phyloP scores from a whole-genome alignment of 2,888 invertebrate species.

The Margaritifera margaritifera region DNA sequence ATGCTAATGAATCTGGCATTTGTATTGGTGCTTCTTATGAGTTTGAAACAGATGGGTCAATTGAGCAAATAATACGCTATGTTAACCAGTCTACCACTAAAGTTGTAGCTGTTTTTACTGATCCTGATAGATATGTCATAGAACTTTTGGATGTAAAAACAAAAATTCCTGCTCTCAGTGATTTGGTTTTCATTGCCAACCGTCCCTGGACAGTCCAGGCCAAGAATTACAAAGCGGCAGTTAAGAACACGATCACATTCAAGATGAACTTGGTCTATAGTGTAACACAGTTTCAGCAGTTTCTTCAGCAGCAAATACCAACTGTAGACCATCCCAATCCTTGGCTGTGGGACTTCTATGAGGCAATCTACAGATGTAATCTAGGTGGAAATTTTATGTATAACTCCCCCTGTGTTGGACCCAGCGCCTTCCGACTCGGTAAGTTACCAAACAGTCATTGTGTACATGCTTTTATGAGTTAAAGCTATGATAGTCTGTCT shows the following conservation, averaged over 20 bases:
- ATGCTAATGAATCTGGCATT: slow-evolving; percentile 46
- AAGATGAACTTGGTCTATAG: slow-evolving; percentile 11
- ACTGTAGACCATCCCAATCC: slow-evolving; percentile 43
- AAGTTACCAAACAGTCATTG: slow-evolving; percentile 2
- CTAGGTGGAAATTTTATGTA: slow-evolving; percentile 43
- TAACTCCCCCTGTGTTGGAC: slow-evolving; percentile 17
- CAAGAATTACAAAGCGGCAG: slow-evolving; percentile 5
- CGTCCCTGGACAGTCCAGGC: slow-evolving; percentile 46
- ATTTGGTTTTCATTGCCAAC: slow-evolving; percentile 55
- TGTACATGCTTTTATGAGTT: too few relatives aligned
- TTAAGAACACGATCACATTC: slow-evolving; percentile 23
- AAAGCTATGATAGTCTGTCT: too few relatives aligned
- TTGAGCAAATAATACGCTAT: slow-evolving; percentile 47
- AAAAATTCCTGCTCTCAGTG: slow-evolving; percentile 7
- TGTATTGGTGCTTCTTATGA: slow-evolving; percentile 62
- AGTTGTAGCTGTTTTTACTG: slow-evolving; percentile 62
- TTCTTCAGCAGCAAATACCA: slow-evolving; percentile 19
- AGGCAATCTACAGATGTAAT: slow-evolving; percentile 50
- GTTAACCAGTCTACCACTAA: slow-evolving; percentile 53
- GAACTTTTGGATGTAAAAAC: slow-evolving; percentile 49
- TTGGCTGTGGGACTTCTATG: slow-evolving; percentile 63
- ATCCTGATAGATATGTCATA: slow-evolving; percentile 48
- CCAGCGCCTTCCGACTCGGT: slow-evolving; percentile 20
- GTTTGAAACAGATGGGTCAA: slow-evolving; percentile 58
- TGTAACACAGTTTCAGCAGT: slow-evolving; percentile 17